Base-by-base conservation (phyloP, 2,797 vertebrate species). In the Micrastur ruficollis region DNA sequence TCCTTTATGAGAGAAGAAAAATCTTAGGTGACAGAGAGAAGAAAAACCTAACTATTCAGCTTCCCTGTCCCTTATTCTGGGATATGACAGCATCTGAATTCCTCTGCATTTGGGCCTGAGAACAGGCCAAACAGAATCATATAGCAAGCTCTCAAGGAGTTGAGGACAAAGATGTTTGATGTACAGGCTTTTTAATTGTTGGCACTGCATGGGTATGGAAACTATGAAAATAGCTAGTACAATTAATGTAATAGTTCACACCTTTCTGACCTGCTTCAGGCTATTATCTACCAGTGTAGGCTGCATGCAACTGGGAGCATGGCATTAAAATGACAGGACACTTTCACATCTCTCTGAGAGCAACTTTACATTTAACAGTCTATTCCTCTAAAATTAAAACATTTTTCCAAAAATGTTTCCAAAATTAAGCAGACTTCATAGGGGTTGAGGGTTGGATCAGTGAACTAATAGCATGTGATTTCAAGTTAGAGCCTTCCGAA, bases 221-320 rank as follows among this genome's bases (percentile, higher is more conserved):
- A 23, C 6, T 38, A 83, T 32, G 40, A 83, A 32, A 32, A 46
- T 46, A 49, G 49, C 22, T 46, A 46, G n/a, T 38, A 53, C 18
- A 36, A 63, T 71, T 72, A 72, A 32, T 27, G 20, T 17, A 63
- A 44, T 18, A 44, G 59, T 46, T 63, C 58, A 32, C 29, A 63
- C 17, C 21, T 46, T 62, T 82, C 38, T 62, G 49, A 63, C 14
- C 40, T 53, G 49, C n/a, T 55, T 73, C 40, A 53, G 40, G 22
- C 26, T 55, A 14, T 9, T 44, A 46, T 22, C 40, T 53, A 18
- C n/a, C 0, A 0, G 7, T 12, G n/a, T 21, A 36, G 36, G 36
- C 17, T 75, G 12, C 36, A 21, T 59, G 59, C 44, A 58, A 5
- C 36, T 25, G 17, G 31, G 31, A 58, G 32, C 32, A 67, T 14